A percentile compares a stretch with the other conserved stretches of the same genome.
phyloP scores from a whole-genome alignment of 2,888 invertebrate species.

The Exocentrus adspersus region DNA sequence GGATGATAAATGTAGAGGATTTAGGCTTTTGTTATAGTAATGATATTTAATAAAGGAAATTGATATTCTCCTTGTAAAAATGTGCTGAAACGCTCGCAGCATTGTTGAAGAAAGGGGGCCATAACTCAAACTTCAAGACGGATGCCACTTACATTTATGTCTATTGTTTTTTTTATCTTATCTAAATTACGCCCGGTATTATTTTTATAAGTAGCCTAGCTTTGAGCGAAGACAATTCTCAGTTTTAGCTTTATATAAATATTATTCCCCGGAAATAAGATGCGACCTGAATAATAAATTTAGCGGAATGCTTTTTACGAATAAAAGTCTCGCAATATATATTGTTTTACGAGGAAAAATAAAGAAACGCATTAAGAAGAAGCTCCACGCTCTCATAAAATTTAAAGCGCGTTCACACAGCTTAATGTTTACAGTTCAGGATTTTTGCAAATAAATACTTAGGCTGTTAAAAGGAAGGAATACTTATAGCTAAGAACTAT shows the following conservation, averaged over 20 bases:
- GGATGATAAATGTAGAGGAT: slow-evolving; percentile 50
- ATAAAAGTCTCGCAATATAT: slow-evolving; percentile 11
- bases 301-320: slow-evolving; percentile 28
- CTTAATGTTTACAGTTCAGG: neutral
- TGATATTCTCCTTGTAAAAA: slow-evolving; percentile 54
- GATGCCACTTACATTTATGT: slow-evolving; percentile 49
- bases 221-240: slow-evolving; percentile 5
- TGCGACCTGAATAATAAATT: slow-evolving; percentile 29
- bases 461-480: no score
- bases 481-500: no score
- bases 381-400: neutral
- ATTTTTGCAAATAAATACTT: neutral
- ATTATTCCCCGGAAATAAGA: neutral
- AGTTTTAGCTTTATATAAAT: slow-evolving; percentile 4
- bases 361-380: neutral
- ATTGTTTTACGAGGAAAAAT: slow-evolving; percentile 13
- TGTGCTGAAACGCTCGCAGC: slow-evolving; percentile 48
- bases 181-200: slow-evolving; percentile 37
- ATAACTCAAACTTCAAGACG: slow-evolving; percentile 49
- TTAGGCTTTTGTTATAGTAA: slow-evolving; percentile 53
- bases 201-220: slow-evolving; percentile 18
- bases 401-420: neutral
- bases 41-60: slow-evolving; percentile 57
- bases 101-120: slow-evolving; percentile 44
- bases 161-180: slow-evolving; percentile 46